Evolutionary conservation across 2,113 vertebrate species (phyloP), one percentile per base, ranked within the genome.

Genomic region (Poecile atricapillus): DNA sequence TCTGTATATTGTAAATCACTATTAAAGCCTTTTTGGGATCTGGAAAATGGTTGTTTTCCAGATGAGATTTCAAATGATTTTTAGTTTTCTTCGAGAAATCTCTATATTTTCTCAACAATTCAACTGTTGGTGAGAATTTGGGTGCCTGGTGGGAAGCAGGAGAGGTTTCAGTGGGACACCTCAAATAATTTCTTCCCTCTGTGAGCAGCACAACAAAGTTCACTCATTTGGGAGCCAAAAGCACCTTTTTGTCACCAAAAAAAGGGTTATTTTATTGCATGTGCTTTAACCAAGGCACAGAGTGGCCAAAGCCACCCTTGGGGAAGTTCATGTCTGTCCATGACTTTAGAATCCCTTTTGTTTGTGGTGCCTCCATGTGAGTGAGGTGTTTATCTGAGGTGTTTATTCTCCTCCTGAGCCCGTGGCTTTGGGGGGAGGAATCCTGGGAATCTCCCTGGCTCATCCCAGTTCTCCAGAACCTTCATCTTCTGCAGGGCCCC

Each of bases 261-360:
- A 65, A 33, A 21, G 2, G 5, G 2, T 88, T 39, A 2, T 65
- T 78, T 68, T 41, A 31, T 43, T 2, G 1, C 24, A 11, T 0
- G 2, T n/a, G 27, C n/a, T 78, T 44, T 56, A 47, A 16, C 33
- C 18, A 4, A 0, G 0, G n/a, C 55, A 31, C 25, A n/a, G 35
- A 70, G 47, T 18, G 30, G 20, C 52, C 74, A 28, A 9, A 78
- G 43, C 31, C 31, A 3, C 25, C 8, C 9, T 5, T 28, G 75
- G 35, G 23, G 39, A 33, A 11, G 9, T 56, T 69, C n/a, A 0
- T 28, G 5, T n/a, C 83, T 44, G 21, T 7, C 70, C 25, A 1
- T 39, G 28, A 1, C 27, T 76, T 24, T 8, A 30, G 30, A 49
- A 37, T 49, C 37, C 35, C 16, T n/a, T 80, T 47, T 50, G 44